Evolutionary conservation across 2,797 vertebrate genomes (phyloP).

Genomic region (Buceros bicornis): DNA sequence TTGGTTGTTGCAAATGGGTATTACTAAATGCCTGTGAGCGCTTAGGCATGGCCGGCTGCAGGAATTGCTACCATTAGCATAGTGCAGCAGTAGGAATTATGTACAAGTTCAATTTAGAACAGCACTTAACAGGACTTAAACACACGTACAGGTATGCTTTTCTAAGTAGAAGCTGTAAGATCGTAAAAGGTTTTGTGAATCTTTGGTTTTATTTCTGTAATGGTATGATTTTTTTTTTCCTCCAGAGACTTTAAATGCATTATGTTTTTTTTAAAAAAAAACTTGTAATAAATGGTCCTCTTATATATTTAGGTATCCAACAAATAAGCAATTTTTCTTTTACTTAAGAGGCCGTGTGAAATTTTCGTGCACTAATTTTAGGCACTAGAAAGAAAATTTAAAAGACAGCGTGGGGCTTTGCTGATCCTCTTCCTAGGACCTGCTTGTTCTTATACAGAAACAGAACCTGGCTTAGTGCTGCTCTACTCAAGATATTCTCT

Average conservation of each 20-base stretch:
- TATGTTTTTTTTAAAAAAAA: not conserved
- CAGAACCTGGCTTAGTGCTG: not conserved
- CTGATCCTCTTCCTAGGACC: not conserved
- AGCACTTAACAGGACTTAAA: not conserved
- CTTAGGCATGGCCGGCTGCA: not conserved
- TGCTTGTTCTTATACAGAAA: not conserved
- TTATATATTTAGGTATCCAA: not conserved
- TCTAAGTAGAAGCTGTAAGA: not conserved
- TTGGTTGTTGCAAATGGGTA: not conserved
- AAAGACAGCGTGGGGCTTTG: not conserved
- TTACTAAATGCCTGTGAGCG: not conserved
- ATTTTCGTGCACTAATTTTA: not conserved
- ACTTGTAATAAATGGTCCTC: not conserved
- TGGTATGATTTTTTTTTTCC: accelerated
- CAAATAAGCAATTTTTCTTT: not conserved
- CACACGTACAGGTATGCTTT: not conserved
- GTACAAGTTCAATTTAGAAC: not conserved
- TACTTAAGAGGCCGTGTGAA: not conserved
- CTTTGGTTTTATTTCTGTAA: not conserved
- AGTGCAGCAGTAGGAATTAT: not conserved
- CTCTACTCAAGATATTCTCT: not conserved
- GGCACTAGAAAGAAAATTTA: not conserved
- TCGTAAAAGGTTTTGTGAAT: not conserved
- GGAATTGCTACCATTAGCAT: not conserved
- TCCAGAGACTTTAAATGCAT: not conserved